These are phyloP conservation scores for Parnassius apollo DNA, from an alignment of 2,888 invertebrate genomes.

Conservation along the genomic window DNA sequence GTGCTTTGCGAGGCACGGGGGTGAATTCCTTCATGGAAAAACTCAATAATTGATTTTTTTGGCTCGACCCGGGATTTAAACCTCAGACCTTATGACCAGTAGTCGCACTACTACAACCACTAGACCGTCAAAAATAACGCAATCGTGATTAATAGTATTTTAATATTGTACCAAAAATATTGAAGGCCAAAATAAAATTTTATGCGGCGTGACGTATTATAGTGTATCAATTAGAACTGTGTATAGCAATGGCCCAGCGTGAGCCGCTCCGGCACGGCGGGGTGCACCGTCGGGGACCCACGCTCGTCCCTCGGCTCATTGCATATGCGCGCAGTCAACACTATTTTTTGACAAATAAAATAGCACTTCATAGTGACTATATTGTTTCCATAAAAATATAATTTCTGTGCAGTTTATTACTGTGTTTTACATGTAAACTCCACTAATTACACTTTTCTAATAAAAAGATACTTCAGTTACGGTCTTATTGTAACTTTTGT, in stretches of 20 bases:
- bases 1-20: too few species aligned
- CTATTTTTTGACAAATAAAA: conserved; percentile 46
- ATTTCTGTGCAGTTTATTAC: too few species aligned
- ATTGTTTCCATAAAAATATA: too few species aligned
- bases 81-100: too few species aligned
- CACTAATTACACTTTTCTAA: too few species aligned
- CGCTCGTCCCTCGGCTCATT: conserved; percentile 40
- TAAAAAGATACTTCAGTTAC: too few species aligned
- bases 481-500: too few species aligned
- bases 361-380: conserved; percentile 34
- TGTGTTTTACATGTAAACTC: too few species aligned
- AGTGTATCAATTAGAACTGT: conserved; percentile 79
- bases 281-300: conserved; percentile 39
- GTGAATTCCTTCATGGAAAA: too few species aligned
- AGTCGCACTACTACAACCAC: too few species aligned
- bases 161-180: conserved; percentile 28
- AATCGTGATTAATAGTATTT: not conserved
- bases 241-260: conserved; percentile 71
- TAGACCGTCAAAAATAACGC: not conserved
- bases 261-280: conserved; percentile 51
- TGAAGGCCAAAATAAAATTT: conserved; percentile 42
- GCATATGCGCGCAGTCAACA: conserved; percentile 41
- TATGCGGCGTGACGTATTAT: conserved; percentile 64
- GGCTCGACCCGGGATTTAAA: too few species aligned
- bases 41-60: too few species aligned